Percentiles rank a stretch among this genome's conserved stretches.
phyloP scores from a whole-genome alignment of 37 sponge, comb jelly and placozoan genomes.

The Beroe forskalii region DNA sequence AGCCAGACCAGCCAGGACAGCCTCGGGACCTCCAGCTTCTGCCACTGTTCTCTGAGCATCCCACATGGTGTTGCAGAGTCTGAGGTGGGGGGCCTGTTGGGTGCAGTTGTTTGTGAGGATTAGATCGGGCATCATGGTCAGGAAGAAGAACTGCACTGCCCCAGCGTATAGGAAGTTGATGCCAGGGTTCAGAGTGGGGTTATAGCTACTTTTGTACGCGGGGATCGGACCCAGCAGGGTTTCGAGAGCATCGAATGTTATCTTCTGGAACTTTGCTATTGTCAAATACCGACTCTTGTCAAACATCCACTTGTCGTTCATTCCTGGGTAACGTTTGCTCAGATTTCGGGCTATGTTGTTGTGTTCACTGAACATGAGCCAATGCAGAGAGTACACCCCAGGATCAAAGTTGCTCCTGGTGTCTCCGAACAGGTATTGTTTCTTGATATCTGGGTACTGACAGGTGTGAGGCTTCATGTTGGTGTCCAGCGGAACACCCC shows the following conservation, averaged over 20 bases:
- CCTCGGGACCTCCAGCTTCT: slow-evolving; percentile 66
- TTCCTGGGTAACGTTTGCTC: not conserved
- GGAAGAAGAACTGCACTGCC: slow-evolving; percentile 36
- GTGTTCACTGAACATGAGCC: slow-evolving; percentile 57
- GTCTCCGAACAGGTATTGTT: slow-evolving; percentile 77
- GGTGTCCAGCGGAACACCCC: slow-evolving; percentile 13
- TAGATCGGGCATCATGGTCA: slow-evolving; percentile 22
- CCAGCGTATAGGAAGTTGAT: slow-evolving; percentile 35
- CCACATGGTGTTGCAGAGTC: slow-evolving; percentile 86
- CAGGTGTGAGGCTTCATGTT: not conserved
- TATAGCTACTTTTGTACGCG: not conserved
- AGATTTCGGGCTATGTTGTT: not conserved
- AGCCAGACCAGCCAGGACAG: slow-evolving; percentile 83
- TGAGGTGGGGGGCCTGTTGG: not conserved
- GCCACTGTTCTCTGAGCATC: slow-evolving; percentile 71
- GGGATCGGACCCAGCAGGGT: not conserved
- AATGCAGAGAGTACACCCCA: slow-evolving; percentile 4
- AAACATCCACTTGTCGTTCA: slow-evolving; percentile 84
- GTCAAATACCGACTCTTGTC: slow-evolving; percentile 88
- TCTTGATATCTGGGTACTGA: slow-evolving; percentile 8
- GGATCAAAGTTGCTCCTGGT: slow-evolving; percentile 95
- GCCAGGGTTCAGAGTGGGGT: not conserved
- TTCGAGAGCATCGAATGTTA: not conserved
- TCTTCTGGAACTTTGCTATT: slow-evolving; percentile 78
- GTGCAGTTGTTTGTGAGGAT: not conserved